Percentiles rank a stretch among this genome's conserved stretches.
Conservation (phyloP, 2,888 invertebrate species). For the Mongoloraphidia duomilia region DNA sequence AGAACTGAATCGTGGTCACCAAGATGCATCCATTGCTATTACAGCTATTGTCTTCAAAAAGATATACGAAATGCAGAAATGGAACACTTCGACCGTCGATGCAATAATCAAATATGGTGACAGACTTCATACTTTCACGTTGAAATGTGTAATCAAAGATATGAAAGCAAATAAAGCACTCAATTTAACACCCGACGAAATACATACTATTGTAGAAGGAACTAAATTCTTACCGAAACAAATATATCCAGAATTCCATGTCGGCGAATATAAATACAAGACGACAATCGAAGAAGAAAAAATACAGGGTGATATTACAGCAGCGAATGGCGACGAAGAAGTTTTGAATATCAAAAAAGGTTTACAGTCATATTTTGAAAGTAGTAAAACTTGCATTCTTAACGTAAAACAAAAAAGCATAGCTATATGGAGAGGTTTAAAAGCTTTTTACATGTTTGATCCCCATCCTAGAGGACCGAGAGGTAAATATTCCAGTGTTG, state of each 20-base stretch:
- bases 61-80: conserved; percentile 39
- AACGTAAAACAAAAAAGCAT: conserved; percentile 24
- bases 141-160: conserved; percentile 18
- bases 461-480: conserved; percentile 30
- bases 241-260: conserved; percentile 23
- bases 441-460: conserved; percentile 32
- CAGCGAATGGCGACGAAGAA: conserved; percentile 10
- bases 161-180: conserved; percentile 11
- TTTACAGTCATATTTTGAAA: conserved; percentile 26
- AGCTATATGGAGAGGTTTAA: conserved; percentile 30
- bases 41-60: conserved; percentile 43
- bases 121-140: conserved; percentile 36
- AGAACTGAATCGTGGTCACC: conserved; percentile 23
- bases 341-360: conserved; percentile 25
- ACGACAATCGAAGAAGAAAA: conserved; percentile 2
- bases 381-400: conserved; percentile 25
- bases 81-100: conserved; percentile 42
- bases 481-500: conserved; percentile 23
- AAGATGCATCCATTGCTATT: conserved; percentile 40
- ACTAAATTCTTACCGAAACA: conserved; percentile 21
- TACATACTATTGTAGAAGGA: conserved; percentile 19
- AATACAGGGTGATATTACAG: not conserved
- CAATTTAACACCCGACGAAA: conserved; percentile 20
- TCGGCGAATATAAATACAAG: conserved; percentile 15
- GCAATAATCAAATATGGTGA: conserved; percentile 49